Evolutionary conservation across 2,113 vertebrate genomes (phyloP), one percentile per base, ranked within the genome.

Genomic region (Bungarus multicinctus): DNA sequence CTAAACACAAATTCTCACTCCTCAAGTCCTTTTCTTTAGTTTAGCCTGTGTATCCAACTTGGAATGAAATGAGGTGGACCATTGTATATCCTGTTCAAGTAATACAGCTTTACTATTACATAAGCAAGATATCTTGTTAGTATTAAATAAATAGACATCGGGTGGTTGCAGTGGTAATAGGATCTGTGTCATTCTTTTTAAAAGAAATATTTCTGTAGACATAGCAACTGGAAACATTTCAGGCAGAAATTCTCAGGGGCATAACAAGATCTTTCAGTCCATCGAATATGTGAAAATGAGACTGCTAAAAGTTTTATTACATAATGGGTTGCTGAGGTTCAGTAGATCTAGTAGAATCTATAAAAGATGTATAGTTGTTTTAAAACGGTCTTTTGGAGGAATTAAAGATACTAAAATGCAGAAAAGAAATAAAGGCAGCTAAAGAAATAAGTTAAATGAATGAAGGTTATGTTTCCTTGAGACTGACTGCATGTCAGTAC

Each of bases 261-360:
- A 0, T 60, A 60, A 57, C 7, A 50, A 20, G 27, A 60, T 22
- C 45, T 43, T 86, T 93, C 34, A 25, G 30, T 58, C 27, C 53
- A 50, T 34, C 34, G 30, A 30, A 93, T 53, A 85, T 45, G n/a
- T 93, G 81, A 85, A 94, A 92, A 81, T 8, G 54, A 45, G 93
- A 86, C 25, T 55, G n/a, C 45, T 88, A 88, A 93, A 23, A 50
- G 58, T 57, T 85, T 92, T 92, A 89, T 81, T 92, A 50, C 69
- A 89, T 50, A 86, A 60, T 52, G 14, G 27, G 45, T 50, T 52
- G 30, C 60, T 53, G 74, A 8, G 3, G 89, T 53, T 93, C 39
- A 93, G 39, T 43, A 54, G 87, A 8, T 3, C 45, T 87, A 91
- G 9, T 54, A 60, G 23, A 90, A 47, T 20, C 25, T 1, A 4